phyloP scores from a whole-genome alignment of 2,888 invertebrate genomes.

The Epinotia ramella region DNA sequence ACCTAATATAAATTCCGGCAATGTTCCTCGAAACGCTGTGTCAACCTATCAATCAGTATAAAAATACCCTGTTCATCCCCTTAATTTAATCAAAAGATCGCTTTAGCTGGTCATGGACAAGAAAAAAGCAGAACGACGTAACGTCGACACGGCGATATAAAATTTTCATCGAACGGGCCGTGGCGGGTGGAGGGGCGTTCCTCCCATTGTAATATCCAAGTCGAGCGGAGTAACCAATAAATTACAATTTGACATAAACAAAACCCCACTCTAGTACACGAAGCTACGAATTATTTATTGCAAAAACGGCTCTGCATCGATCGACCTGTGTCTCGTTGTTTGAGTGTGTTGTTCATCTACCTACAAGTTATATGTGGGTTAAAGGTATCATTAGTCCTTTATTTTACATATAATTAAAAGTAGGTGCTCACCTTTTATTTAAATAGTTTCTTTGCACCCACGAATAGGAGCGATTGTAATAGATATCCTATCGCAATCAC shows the following conservation, averaged over 20 bases:
- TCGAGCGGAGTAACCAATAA: slow-evolving; percentile 80
- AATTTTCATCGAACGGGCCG: slow-evolving; percentile 77
- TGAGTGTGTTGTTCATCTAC: neutral
- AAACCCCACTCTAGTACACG: slow-evolving; percentile 77
- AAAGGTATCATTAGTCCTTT: neutral
- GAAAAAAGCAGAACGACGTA: slow-evolving; percentile 81
- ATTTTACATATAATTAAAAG: neutral
- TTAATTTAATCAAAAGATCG: slow-evolving; percentile 85
- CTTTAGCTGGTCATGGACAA: slow-evolving; percentile 78
- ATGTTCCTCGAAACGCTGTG: slow-evolving; percentile 80
- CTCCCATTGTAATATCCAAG: slow-evolving; percentile 79
- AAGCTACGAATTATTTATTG: slow-evolving; percentile 78
- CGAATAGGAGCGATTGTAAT: too few relatives aligned
- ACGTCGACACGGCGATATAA: slow-evolving; percentile 79
- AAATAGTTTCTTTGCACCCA: too few relatives aligned
- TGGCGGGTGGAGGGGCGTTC: slow-evolving; percentile 61
- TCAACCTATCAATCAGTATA: slow-evolving; percentile 84
- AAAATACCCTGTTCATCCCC: slow-evolving; percentile 83
- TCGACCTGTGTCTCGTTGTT: slow-evolving; percentile 41
- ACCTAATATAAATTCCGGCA: slow-evolving; percentile 80
- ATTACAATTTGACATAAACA: slow-evolving; percentile 84
- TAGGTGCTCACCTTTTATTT: too few relatives aligned
- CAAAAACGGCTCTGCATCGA: slow-evolving; percentile 58
- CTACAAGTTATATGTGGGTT: neutral
- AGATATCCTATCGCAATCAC: too few relatives aligned